A percentile compares a stretch with the other conserved stretches of the same genome.
Evolutionary conservation across 1,140 invertebrate species (phyloP).

Genomic region (Trinorchestia longiramus): DNA sequence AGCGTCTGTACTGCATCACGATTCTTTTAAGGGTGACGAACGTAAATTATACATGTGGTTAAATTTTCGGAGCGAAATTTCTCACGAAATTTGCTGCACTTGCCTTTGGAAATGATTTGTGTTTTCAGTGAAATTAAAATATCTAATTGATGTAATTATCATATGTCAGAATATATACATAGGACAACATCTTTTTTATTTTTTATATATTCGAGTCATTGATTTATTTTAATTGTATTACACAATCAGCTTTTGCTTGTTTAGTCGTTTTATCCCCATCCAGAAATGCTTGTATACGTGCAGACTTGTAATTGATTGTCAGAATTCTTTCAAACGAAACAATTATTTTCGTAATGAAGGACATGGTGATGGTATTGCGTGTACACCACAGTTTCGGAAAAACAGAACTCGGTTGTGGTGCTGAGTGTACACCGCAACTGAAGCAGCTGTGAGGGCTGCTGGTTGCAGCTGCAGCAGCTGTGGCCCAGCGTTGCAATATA

Average conservation of each 20-base stretch:
- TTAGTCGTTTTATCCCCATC: not conserved
- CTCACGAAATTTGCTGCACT: not conserved
- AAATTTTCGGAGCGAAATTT: not conserved
- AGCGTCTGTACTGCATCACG: not conserved
- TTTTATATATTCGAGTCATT: not conserved
- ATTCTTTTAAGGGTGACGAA: not conserved
- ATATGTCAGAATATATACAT: not conserved
- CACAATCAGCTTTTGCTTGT: not conserved
- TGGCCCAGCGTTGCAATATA: not conserved
- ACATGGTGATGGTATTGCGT: not conserved
- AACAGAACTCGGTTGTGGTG: not conserved
- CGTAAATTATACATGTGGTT: not conserved
- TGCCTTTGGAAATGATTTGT: not conserved
- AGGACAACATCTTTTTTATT: not conserved
- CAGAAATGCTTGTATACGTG: not conserved
- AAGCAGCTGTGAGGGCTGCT: not conserved
- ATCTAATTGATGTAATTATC: not conserved
- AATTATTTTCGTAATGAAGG: too few species aligned
- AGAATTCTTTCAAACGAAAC: too few species aligned
- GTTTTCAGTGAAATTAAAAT: not conserved
- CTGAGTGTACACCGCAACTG: not conserved
- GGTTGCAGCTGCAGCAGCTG: not conserved
- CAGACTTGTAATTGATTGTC: too few species aligned
- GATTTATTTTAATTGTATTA: not conserved
- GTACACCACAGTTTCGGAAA: not conserved